These are phyloP conservation scores for Ommatoiulus sabulosus DNA, from an alignment of 2,888 invertebrate genomes.

Conservation along the genomic window DNA sequence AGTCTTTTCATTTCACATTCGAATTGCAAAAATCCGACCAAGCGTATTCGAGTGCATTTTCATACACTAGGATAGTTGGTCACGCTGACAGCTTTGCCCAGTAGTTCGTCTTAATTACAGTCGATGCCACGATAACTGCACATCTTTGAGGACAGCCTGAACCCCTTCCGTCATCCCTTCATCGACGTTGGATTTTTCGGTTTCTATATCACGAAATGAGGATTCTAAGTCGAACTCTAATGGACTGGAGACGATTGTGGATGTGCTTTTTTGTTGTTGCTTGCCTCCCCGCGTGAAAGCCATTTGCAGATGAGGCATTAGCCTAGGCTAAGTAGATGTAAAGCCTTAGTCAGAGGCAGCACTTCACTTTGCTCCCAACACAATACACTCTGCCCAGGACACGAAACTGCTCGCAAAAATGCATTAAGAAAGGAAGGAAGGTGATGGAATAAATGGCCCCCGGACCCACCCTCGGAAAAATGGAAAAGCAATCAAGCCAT, in stretches of 20 bases:
- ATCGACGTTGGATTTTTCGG: not conserved
- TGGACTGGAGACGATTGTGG: constrained; percentile 13
- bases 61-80: not conserved
- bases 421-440: constrained; percentile 43
- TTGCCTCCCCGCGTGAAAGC: constrained; percentile 27
- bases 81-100: not conserved
- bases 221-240: constrained; percentile 9
- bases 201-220: constrained; percentile 36
- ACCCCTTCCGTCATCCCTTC: not conserved
- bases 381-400: constrained; percentile 29
- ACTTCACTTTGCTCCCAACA: constrained; percentile 31
- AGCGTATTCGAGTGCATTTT: too few relatives aligned
- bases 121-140: not conserved
- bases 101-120: not conserved
- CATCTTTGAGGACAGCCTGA: not conserved
- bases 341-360: constrained; percentile 40
- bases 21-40: too few relatives aligned
- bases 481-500: constrained; percentile 43
- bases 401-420: not conserved
- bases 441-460: constrained; percentile 33
- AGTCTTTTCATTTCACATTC: too few relatives aligned
- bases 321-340: constrained; percentile 43
- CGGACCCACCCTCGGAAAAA: constrained; percentile 43
- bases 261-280: constrained; percentile 36
- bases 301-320: constrained; percentile 40